Conservation (phyloP, 1,140 invertebrate species). For the Listronotus oregonensis region DNA sequence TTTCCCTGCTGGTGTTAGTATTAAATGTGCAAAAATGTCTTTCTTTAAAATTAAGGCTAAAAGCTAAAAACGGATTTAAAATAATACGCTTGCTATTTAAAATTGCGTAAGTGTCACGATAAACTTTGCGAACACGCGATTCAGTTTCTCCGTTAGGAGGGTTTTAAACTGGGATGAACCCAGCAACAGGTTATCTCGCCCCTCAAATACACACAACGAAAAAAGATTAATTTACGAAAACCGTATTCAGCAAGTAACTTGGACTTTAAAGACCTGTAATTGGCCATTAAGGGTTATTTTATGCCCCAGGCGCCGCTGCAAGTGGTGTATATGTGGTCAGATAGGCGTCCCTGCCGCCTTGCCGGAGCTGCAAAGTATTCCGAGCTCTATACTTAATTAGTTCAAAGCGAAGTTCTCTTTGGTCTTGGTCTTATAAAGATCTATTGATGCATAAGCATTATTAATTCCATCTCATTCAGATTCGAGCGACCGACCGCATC, state of each 20-base stretch:
- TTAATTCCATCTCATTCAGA: slow-evolving; percentile 50
- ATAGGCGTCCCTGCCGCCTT: slow-evolving; percentile 44
- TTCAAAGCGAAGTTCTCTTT: slow-evolving; percentile 50
- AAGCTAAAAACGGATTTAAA: too few species aligned
- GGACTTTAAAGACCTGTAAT: slow-evolving; percentile 48
- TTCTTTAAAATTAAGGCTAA: too few species aligned
- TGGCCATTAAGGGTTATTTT: slow-evolving; percentile 53
- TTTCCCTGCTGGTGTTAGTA: too few species aligned
- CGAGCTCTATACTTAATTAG: slow-evolving; percentile 52
- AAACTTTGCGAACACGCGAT: too few species aligned
- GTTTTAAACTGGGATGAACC: slow-evolving; percentile 26
- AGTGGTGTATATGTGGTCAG: slow-evolving; percentile 51
- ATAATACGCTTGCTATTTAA: too few species aligned
- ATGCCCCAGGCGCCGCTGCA: slow-evolving; percentile 39
- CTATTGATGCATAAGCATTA: slow-evolving; percentile 46
- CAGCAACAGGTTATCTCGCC: slow-evolving; percentile 40
- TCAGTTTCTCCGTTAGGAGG: background rate
- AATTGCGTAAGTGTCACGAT: too few species aligned
- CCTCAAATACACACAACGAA: slow-evolving; percentile 35
- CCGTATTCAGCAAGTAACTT: slow-evolving; percentile 33
- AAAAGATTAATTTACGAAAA: slow-evolving; percentile 39
- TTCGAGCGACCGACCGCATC: slow-evolving; percentile 35
- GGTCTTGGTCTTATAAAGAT: slow-evolving; percentile 46
- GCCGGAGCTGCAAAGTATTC: slow-evolving; percentile 49
- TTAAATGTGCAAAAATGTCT: too few species aligned